phyloP scores from a whole-genome alignment of 2,113 vertebrate genomes.

The Globicephala melas region DNA sequence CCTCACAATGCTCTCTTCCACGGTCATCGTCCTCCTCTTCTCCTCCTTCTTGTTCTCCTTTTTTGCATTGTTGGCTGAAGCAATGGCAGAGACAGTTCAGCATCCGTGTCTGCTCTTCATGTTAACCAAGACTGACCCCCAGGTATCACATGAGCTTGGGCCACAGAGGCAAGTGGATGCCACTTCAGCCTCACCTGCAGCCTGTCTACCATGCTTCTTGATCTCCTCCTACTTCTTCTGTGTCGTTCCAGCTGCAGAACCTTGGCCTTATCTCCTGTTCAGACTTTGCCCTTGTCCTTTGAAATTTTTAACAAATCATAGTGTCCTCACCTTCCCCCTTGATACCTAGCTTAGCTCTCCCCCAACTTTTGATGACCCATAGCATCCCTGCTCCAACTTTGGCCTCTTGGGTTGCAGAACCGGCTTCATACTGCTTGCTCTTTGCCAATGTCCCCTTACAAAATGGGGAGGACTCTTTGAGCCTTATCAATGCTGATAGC shows the following conservation, averaged over 20 bases:
- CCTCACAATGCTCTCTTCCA: background rate
- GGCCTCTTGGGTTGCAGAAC: background rate
- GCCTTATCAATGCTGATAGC: background rate
- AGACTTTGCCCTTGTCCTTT: background rate
- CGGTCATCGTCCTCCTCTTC: rapidly evolving
- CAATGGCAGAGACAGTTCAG: background rate
- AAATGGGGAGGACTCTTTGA: background rate
- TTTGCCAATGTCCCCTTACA: background rate
- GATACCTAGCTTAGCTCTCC: background rate
- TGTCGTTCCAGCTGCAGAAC: background rate
- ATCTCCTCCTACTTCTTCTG: background rate
- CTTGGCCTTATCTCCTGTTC: background rate
- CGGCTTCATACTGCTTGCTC: background rate
- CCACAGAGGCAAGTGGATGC: background rate
- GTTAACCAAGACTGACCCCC: background rate
- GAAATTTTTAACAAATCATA: background rate
- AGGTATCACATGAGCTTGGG: background rate
- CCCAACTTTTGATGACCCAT: background rate
- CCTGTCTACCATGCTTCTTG: background rate
- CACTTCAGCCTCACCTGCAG: background rate
- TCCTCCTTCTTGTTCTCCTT: background rate
- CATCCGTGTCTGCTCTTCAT: background rate
- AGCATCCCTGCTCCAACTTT: background rate
- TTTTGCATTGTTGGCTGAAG: background rate
- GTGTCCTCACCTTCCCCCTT: background rate